Base-by-base conservation (phyloP, 2,797 vertebrate species). In the Heliangelus exortis region DNA sequence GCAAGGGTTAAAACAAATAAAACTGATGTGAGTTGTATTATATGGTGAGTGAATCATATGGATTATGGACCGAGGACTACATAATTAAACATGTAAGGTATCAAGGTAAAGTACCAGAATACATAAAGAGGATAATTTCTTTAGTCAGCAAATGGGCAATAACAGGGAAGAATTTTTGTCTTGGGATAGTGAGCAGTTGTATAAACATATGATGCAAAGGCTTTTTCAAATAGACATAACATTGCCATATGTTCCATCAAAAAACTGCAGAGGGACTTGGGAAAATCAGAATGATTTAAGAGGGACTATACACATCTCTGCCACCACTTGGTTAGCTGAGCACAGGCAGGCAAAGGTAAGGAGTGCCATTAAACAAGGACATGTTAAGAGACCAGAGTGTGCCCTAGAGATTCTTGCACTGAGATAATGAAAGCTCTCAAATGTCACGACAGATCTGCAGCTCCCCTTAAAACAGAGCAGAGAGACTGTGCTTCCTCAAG, bases 191-290 rank as follows among this genome's bases (percentile, higher is more conserved):
- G 93, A 98, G 97, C 98, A 98, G 98, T 98, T 98, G 97, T 98
- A 98, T 97, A 98, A 98, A 98, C 98, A 98, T 98, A 98, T 97
- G 98, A 98, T 98, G 97, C 97, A 97, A 97, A 98, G 97, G 96
- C 97, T 98, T 98, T 98, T 98, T 98, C 98, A 97, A 97, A 98
- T 97, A 98, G 97, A 98, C 97, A 98, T 98, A 98, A 98, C 97
- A 97, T 95, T 97, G 97, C 98, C 98, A 98, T 98, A 98, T 98
- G 98, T 97, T 98, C 97, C 95, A 93, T 97, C 97, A 78, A 83
- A 97, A 97, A 97, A 97, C 97, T 98, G 97, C 97, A 92, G 95
- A 97, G 98, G 97, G 97, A 97, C 97, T 97, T 97, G 97, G 97
- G 97, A 97, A 97, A 97, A 98, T 93, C 96, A 97, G 97, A 95